Conservation (phyloP, 64 coral and sea anemone genomes). For the Porites lutea region DNA sequence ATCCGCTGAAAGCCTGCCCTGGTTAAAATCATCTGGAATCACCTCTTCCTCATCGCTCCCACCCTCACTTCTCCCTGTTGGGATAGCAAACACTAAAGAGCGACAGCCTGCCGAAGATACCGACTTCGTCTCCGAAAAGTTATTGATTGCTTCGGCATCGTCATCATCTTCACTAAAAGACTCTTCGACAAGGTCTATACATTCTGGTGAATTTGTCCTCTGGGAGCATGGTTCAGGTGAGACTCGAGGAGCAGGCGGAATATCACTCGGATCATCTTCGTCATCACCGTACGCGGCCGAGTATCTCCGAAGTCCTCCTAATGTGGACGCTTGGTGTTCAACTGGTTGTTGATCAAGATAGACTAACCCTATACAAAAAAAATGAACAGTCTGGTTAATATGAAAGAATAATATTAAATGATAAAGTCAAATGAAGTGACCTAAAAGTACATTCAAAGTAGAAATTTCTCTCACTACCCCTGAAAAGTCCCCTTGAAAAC, state of each 20-base stretch:
- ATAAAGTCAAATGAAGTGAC: background rate
- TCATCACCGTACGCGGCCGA: conserved; percentile 59
- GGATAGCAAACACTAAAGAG: conserved; percentile 56
- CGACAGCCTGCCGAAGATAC: conserved; percentile 38
- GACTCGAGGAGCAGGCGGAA: conserved; percentile 38
- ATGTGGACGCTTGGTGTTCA: background rate
- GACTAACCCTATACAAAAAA: background rate
- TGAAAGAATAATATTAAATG: background rate
- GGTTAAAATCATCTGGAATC: background rate
- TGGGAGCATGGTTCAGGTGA: conserved; percentile 49
- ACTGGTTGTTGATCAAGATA: conserved; percentile 56
- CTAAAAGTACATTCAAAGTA: background rate
- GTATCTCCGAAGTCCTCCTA: conserved; percentile 46
- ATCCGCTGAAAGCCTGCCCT: conserved; percentile 52
- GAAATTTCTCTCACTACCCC: too few relatives aligned
- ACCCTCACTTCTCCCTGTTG: conserved; percentile 24
- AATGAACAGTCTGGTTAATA: too few relatives aligned
- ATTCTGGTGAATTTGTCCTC: conserved; percentile 5
- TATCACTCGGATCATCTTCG: background rate
- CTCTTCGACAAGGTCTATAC: background rate
- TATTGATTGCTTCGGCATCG: background rate
- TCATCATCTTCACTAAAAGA: conserved; percentile 18
- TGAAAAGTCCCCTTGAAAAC: too few relatives aligned
- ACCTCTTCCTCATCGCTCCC: conserved; percentile 41
- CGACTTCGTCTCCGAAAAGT: conserved; percentile 6